Evolutionary conservation across 2,888 invertebrate genomes (phyloP).

Genomic region (Hyppa rectilinea): DNA sequence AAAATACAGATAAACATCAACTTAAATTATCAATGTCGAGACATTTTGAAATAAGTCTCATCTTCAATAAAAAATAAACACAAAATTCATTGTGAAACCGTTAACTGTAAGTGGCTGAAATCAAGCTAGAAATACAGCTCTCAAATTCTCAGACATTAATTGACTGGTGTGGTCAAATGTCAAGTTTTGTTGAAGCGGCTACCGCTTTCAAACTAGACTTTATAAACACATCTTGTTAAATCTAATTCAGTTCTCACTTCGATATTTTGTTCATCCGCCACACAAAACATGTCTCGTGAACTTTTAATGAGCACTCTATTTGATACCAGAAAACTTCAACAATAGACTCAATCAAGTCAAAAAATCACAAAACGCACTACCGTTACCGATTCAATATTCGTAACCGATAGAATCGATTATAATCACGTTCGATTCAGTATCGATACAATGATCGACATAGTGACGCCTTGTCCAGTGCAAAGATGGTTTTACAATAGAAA

Average conservation of each 20-base stretch:
- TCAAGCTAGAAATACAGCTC: conserved; percentile 28
- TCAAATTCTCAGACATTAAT: conserved; percentile 19
- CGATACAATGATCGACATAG: conserved; percentile 85
- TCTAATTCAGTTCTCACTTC: conserved; percentile 20
- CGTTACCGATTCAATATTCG: conserved; percentile 76
- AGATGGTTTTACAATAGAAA: conserved; percentile 83
- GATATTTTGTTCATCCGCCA: conserved; percentile 28
- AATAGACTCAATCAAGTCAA: conserved; percentile 83
- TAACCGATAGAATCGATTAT: conserved; percentile 78
- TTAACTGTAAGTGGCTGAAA: conserved; percentile 10
- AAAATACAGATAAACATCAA: background rate
- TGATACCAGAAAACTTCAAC: conserved; percentile 70
- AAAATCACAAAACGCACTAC: conserved; percentile 75
- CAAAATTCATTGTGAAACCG: conserved; percentile 2
- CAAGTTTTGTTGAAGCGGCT: conserved; percentile 35
- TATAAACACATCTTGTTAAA: conserved; percentile 54
- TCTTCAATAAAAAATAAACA: conserved; percentile 26
- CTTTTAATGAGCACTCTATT: conserved; percentile 77
- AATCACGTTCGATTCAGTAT: conserved; percentile 86
- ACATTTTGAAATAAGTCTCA: conserved; percentile 8
- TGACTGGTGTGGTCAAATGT: conserved; percentile 39
- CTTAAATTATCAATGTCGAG: conserved; percentile 8
- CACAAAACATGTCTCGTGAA: conserved; percentile 48
- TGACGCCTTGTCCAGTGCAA: conserved; percentile 81
- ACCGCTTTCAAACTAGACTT: conserved; percentile 38